Conservation (phyloP, 2,888 invertebrate genomes). For the Synanthedon vespiformis region DNA sequence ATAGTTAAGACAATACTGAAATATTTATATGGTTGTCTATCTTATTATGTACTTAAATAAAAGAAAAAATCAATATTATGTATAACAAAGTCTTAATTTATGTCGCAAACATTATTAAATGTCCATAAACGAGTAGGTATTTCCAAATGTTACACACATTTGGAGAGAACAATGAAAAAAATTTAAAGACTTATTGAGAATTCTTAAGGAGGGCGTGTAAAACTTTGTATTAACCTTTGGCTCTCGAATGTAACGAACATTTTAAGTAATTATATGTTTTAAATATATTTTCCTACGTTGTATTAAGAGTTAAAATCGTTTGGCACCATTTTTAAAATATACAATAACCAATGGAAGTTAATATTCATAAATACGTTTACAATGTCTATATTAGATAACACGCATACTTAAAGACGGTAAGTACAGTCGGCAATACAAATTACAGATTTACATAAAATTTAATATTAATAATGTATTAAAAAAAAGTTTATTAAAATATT, state of each 20-base stretch:
- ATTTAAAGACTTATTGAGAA: no score
- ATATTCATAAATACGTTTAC: conserved; percentile 5
- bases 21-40: no score
- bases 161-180: no score
- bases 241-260: not conserved
- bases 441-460: not conserved
- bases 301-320: not conserved
- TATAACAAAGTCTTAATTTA: no score
- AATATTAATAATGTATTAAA: no score
- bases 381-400: conserved; percentile 5
- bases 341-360: conserved; percentile 1
- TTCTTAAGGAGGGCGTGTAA: not conserved
- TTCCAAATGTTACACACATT: no score
- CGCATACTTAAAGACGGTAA: not conserved
- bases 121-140: no score
- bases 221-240: not conserved
- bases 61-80: no score
- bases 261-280: not conserved
- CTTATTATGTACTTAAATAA: no score
- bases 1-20: no score
- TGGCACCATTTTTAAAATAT: not conserved
- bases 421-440: not conserved
- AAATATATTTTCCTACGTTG: not conserved
- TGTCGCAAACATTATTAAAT: no score
- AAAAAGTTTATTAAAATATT: no score